These are phyloP conservation scores for Diphyllodes magnificus DNA, from an alignment of 2,113 vertebrate genomes.

Conservation along the genomic window DNA sequence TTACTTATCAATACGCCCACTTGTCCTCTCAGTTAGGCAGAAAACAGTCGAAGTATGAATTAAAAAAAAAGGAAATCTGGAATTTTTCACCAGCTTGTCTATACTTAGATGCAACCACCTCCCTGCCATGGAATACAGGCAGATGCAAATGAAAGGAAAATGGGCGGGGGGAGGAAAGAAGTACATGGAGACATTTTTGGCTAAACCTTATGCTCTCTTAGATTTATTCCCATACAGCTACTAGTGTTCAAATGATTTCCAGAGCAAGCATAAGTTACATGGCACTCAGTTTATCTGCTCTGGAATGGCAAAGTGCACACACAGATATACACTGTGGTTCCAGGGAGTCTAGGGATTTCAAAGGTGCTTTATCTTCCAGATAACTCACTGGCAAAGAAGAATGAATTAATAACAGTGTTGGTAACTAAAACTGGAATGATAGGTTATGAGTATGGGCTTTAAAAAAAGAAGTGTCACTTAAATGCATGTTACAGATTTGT, in stretches of 20 bases:
- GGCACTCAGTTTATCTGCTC: constrained; percentile 37
- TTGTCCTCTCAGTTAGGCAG: background rate
- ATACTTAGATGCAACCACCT: background rate
- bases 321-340: constrained; percentile 23
- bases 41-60: background rate
- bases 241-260: background rate
- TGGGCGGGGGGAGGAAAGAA: background rate
- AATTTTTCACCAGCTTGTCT: background rate
- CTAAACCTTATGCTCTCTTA: background rate
- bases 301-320: constrained; percentile 21
- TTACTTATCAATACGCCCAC: background rate
- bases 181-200: background rate
- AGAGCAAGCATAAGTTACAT: background rate
- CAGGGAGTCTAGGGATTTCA: constrained; percentile 51
- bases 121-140: background rate
- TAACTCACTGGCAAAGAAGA: constrained; percentile 23
- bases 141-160: background rate
- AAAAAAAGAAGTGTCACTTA: background rate
- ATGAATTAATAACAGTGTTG: background rate
- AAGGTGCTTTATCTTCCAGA: constrained; percentile 58
- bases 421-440: background rate
- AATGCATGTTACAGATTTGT: background rate
- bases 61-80: background rate
- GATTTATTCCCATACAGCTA: background rate
- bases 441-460: background rate